Conservation (phyloP, 64 coral and sea anemone genomes). For the Exaiptasia diaphana region DNA sequence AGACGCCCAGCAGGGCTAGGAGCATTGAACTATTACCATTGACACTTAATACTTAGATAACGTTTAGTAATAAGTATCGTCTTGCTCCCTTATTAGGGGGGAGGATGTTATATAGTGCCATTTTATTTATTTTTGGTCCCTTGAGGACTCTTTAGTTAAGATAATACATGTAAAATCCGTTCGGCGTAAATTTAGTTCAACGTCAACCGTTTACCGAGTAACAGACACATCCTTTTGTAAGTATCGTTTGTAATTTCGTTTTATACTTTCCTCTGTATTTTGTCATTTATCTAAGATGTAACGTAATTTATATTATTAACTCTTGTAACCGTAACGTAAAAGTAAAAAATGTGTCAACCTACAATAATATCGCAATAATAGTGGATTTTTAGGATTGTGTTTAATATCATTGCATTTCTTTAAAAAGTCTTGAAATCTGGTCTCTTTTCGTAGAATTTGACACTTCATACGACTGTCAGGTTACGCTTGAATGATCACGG, state of each 20-base stretch:
- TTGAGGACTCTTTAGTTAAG: background rate
- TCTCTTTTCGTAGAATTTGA: too few species aligned
- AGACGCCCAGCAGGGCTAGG: background rate
- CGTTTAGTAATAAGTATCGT: background rate
- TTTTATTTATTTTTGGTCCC: background rate
- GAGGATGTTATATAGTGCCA: conserved; percentile 4
- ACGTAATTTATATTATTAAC: too few species aligned
- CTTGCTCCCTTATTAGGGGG: background rate
- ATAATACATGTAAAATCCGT: background rate
- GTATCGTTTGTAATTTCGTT: background rate
- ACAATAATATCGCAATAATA: too few species aligned
- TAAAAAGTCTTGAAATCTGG: too few species aligned
- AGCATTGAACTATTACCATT: background rate
- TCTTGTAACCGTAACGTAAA: too few species aligned
- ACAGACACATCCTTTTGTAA: background rate
- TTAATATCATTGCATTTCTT: too few species aligned
- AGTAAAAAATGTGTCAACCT: too few species aligned
- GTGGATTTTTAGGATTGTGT: too few species aligned
- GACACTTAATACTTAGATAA: background rate
- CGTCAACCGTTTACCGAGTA: background rate
- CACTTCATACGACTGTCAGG: too few species aligned
- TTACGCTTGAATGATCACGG: too few species aligned
- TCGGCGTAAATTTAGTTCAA: background rate
- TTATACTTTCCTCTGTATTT: conserved; percentile 51
- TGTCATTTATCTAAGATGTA: too few species aligned